Conservation (phyloP, 2,113 vertebrate species). For the crab-eating macaque (Macaca fascicularis) region DNA sequence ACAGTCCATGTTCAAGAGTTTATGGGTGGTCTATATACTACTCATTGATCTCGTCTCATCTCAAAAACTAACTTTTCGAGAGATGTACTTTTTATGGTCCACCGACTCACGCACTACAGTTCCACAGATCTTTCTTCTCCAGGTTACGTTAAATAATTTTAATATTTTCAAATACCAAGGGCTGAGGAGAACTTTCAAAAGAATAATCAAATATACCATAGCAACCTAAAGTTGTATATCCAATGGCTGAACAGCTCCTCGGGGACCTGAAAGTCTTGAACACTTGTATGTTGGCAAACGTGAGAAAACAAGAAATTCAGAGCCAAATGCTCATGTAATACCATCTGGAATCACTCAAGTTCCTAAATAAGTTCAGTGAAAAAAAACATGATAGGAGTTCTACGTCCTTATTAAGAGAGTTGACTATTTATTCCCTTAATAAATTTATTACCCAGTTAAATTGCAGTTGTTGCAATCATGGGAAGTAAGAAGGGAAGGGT, state of each 20-base stretch:
- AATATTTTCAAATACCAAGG: not conserved
- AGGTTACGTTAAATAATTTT: not conserved
- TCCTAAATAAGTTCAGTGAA: slow-evolving; percentile 27
- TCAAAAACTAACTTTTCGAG: slow-evolving; percentile 4
- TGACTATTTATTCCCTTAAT: slow-evolving; percentile 44
- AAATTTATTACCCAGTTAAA: slow-evolving; percentile 32
- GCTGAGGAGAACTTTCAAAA: slow-evolving; percentile 15
- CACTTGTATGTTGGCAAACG: not conserved
- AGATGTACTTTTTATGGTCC: not conserved
- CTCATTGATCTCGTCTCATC: not conserved
- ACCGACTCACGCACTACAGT: not conserved
- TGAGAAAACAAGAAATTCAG: not conserved
- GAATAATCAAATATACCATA: not conserved
- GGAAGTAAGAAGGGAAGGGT: slow-evolving; percentile 1
- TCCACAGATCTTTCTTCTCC: not conserved
- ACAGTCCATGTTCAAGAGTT: not conserved
- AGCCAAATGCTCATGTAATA: not conserved
- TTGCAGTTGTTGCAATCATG: not conserved
- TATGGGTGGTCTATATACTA: not conserved
- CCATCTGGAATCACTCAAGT: slow-evolving; percentile 45
- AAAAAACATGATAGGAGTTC: slow-evolving; percentile 17
- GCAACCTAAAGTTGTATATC: not conserved
- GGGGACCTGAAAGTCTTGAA: not conserved
- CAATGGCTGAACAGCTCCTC: not conserved
- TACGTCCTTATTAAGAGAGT: slow-evolving; percentile 3